phyloP scores from a whole-genome alignment of 2,888 invertebrate species.

The Serrognathus titanus region DNA sequence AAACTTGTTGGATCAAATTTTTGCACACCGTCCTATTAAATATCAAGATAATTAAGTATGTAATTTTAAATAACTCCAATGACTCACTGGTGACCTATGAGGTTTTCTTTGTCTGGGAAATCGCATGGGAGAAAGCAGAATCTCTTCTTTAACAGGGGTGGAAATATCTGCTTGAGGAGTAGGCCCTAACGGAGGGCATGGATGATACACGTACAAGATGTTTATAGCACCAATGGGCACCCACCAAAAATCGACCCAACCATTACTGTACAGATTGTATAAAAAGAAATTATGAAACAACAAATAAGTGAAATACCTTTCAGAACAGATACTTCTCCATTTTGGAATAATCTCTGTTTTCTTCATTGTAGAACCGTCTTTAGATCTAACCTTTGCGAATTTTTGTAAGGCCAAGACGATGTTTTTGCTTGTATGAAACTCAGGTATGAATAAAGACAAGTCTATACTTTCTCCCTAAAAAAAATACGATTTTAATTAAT shows the following conservation, averaged over 20 bases:
- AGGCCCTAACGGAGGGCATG: constrained; percentile 83
- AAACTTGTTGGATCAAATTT: constrained; percentile 86
- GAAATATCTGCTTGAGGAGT: constrained; percentile 89
- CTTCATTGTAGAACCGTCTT: constrained; percentile 60
- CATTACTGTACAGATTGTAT: constrained; percentile 46
- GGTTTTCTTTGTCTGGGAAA: constrained; percentile 67
- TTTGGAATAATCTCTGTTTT: constrained; percentile 57
- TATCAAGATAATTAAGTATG: constrained; percentile 7
- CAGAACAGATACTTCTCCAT: constrained; percentile 81
- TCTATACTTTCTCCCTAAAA: constrained; percentile 83
- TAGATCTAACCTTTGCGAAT: constrained; percentile 80
- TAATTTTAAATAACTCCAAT: not conserved
- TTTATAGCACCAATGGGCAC: constrained; percentile 91
- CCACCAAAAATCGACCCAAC: constrained; percentile 97
- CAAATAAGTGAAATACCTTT: constrained; percentile 45
- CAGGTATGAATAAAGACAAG: constrained; percentile 84
- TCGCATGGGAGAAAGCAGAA: constrained; percentile 85
- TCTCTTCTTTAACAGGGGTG: constrained; percentile 92
- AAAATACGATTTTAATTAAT: not conserved
- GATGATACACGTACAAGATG: constrained; percentile 89
- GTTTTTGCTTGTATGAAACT: constrained; percentile 83
- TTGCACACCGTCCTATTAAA: constrained; percentile 57
- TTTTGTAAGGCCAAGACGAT: constrained; percentile 81
- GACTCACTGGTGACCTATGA: constrained; percentile 38
- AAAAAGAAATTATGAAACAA: not conserved